Percentiles rank a stretch among this genome's conserved stretches.
phyloP scores from a whole-genome alignment of 2,797 vertebrate species.

The Octomys mimax region DNA sequence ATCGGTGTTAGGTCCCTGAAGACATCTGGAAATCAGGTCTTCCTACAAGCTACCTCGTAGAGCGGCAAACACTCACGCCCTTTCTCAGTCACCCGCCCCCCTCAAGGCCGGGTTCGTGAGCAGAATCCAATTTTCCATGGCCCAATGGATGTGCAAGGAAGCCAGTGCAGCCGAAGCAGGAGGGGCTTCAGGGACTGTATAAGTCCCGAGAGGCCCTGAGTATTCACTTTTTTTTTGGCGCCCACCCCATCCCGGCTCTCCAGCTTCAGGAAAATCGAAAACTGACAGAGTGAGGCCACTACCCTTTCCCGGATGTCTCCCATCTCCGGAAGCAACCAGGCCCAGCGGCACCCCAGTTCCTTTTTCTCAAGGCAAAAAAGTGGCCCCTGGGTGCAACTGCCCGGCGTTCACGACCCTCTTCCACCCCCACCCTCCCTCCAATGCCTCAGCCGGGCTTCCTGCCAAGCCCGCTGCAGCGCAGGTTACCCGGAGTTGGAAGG shows the following conservation, averaged over 20 bases:
- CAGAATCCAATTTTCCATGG: slow-evolving; percentile 79
- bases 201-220: background rate
- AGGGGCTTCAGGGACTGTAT: background rate
- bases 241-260: slow-evolving; percentile 14
- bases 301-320: slow-evolving; percentile 69
- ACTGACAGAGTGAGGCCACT: slow-evolving; percentile 23
- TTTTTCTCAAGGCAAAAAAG: slow-evolving; percentile 62
- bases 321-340: slow-evolving; percentile 76
- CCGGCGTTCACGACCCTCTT: background rate
- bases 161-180: background rate
- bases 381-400: background rate
- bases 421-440: background rate
- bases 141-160: slow-evolving; percentile 66
- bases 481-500: slow-evolving; percentile 93
- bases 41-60: background rate
- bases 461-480: slow-evolving; percentile 76
- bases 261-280: slow-evolving; percentile 64
- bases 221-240: background rate
- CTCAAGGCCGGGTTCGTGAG: slow-evolving; percentile 73
- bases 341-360: slow-evolving; percentile 75
- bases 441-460: slow-evolving; percentile 67
- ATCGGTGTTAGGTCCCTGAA: background rate
- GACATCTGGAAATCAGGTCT: slow-evolving; percentile 48
- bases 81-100: slow-evolving; percentile 61
- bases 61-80: slow-evolving; percentile 51